Evolutionary conservation across 2,888 invertebrate species (phyloP), one percentile per base, ranked within the genome.

Genomic region (Pinctada fucata): DNA sequence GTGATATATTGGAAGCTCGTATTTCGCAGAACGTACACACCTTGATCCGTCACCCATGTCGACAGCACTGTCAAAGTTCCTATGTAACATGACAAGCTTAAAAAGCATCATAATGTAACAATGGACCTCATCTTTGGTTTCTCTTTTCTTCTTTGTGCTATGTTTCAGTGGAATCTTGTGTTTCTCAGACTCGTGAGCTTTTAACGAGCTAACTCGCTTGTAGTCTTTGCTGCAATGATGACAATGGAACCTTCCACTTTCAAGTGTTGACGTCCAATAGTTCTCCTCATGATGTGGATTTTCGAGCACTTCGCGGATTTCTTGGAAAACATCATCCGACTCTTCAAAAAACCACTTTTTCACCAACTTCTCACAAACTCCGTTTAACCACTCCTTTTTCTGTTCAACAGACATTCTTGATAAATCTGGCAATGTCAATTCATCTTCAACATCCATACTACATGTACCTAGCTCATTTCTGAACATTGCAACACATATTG

Each of bases 1-100:
- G 68, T 78, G 68, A 63, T 81, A 78, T 13, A 78, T 69, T 51
- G 78, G 75, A 10, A 76, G 45, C 52, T 81, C 78, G 72, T 76
- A 81, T 49, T 80, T 78, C 5, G 81, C 72, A 52, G 73, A 78
- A 50, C 75, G 10, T 10, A 78, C 71, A 47, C 66, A 75, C 52
- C 75, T 31, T 13, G 50, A 49, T 16, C 75, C 78, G 68, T 78
- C 75, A 16, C 64, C 78, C 72, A 72, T 68, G 65, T 80, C 80
- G 52, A 76, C 76, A 13, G 66, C 77, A 77, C 63, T 69, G 50
- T 80, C 77, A 51, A 80, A 63, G 31, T 76, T 79, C n/a, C 52
- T 45, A 10, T 79, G 76, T 5, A 79, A 69, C 49, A 72, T 45
- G 16, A 64, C 50, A 13, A 79, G 76, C 47, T 76, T 76, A 31